Conservation (phyloP, 1,140 invertebrate species). For the Drosophila melanogaster region Release_6_plus_ISO1_MT NT_037436.4:13419001-13419500, state of each 20-base stretch:
- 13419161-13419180: conserved; percentile 94
- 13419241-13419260: conserved; percentile 92
- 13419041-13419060: too few species aligned
- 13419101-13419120: conserved; percentile 94
- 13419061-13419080: neutral
- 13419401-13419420: conserved; percentile 88
- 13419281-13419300: conserved; percentile 96
- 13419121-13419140: conserved; percentile 93
- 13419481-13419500: conserved; percentile 42
- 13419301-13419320: conserved; percentile 95
- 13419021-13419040: neutral
- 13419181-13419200: conserved; percentile 97
- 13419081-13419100: conserved; percentile 88
- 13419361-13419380: conserved; percentile 93
- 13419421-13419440: neutral
- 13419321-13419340: conserved; percentile 91
- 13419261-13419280: conserved; percentile 91
- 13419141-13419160: conserved; percentile 92
- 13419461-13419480: conserved; percentile 57
- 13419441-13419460: conserved; percentile 2
- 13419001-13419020: neutral
- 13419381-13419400: conserved; percentile 92
- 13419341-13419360: conserved; percentile 95
- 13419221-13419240: conserved; percentile 92
- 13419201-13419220: conserved; percentile 91